phyloP scores from a whole-genome alignment of 2,113 vertebrate genomes.

The Alosa alosa region DNA sequence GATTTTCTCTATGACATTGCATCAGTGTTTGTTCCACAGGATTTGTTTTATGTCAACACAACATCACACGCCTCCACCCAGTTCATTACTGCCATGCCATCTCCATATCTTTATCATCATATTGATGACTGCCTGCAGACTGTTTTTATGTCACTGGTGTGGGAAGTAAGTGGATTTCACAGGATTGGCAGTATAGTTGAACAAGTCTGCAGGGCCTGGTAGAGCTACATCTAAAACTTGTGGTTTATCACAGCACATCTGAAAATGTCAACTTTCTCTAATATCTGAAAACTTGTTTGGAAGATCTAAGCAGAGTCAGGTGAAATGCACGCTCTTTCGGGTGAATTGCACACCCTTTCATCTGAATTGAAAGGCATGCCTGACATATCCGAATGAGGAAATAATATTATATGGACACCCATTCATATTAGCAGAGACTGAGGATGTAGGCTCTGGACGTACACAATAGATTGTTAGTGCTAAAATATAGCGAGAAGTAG shows the following conservation, averaged over 20 bases:
- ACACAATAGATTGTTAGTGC: background rate
- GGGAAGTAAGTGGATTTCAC: background rate
- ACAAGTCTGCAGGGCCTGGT: background rate
- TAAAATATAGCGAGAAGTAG: background rate
- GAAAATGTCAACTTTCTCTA: background rate
- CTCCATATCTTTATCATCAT: background rate
- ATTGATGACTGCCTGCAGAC: background rate
- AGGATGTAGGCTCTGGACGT: background rate
- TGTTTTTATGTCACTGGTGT: background rate
- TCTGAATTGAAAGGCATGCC: no score
- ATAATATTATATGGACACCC: background rate
- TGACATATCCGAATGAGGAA: background rate
- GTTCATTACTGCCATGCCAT: background rate
- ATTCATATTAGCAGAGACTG: background rate
- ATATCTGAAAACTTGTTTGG: background rate
- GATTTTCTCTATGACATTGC: slow-evolving; percentile 6
- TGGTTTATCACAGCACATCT: background rate
- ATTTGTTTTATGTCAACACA: background rate
- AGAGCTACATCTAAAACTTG: background rate
- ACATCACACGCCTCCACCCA: background rate
- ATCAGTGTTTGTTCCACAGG: background rate
- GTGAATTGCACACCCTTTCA: background rate
- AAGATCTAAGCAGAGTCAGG: background rate
- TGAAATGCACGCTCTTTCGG: background rate
- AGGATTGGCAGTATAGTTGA: background rate